Percentiles rank a stretch among this genome's conserved stretches.
These are phyloP conservation scores for Ormyrus nitidulus DNA, from an alignment of 2,888 invertebrate species.

Conservation along the genomic window DNA sequence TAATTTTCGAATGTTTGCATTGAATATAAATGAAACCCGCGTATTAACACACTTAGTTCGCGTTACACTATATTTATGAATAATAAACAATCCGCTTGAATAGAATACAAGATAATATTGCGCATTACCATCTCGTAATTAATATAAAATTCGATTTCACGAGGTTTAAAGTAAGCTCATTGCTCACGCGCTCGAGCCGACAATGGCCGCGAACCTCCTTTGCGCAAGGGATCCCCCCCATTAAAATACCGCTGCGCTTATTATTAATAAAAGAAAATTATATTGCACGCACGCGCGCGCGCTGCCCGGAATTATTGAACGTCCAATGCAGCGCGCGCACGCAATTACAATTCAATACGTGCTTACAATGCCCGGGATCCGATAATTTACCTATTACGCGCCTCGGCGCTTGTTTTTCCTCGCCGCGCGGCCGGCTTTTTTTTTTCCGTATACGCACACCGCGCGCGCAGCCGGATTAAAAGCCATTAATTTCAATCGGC, in stretches of 20 bases:
- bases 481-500: constrained; percentile 50
- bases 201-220: not conserved
- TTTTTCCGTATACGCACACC: not conserved
- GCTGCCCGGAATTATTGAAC: not conserved
- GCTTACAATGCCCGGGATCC: constrained; percentile 19
- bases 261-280: constrained; percentile 19
- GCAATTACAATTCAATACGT: constrained; percentile 1
- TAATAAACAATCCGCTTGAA: constrained; percentile 1
- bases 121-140: too few relatives aligned
- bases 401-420: not conserved
- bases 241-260: constrained; percentile 20
- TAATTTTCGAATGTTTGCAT: not conserved
- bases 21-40: not conserved
- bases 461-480: constrained; percentile 3
- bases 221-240: not conserved
- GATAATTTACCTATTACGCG: constrained; percentile 19
- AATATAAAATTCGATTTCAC: too few relatives aligned
- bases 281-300: not conserved
- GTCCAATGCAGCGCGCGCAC: not conserved
- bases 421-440: too few relatives aligned
- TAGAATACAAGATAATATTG: too few relatives aligned
- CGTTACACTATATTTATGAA: constrained; percentile 4
- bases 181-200: not conserved
- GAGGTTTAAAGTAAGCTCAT: too few relatives aligned
- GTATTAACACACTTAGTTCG: not conserved